These are phyloP conservation scores for Mylabris phalerata DNA, from an alignment of 1,140 invertebrate species.

Conservation along the genomic window DNA sequence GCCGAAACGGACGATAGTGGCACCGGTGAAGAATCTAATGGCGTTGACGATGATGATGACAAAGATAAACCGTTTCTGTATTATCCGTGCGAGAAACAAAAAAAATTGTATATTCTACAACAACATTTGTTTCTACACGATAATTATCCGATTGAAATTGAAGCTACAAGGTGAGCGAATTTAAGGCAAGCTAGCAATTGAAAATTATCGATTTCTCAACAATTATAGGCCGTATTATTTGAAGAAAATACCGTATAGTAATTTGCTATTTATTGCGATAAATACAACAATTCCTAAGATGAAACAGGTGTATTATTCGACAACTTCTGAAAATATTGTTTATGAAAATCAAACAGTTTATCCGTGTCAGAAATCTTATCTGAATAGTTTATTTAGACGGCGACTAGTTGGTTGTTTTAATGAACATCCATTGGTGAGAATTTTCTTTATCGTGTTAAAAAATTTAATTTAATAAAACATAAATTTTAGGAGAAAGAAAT, in stretches of 20 bases:
- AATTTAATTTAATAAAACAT: slow-evolving; percentile 7
- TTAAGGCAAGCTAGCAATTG: no score
- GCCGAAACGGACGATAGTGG: slow-evolving; percentile 31
- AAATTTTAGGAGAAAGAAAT: slow-evolving; percentile 47
- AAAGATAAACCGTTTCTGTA: slow-evolving; percentile 31
- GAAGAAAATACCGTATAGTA: slow-evolving; percentile 65
- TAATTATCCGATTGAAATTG: slow-evolving; percentile 39
- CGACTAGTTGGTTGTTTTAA: slow-evolving; percentile 66
- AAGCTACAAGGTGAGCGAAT: slow-evolving; percentile 6
- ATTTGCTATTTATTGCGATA: slow-evolving; percentile 73
- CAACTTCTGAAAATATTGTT: slow-evolving; percentile 39
- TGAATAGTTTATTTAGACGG: slow-evolving; percentile 59
- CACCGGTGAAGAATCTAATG: slow-evolving; percentile 18
- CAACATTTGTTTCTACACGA: slow-evolving; percentile 49
- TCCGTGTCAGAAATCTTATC: slow-evolving; percentile 66
- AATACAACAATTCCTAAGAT: slow-evolving; percentile 39
- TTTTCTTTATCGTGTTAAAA: slow-evolving; percentile 4
- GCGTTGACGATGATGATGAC: slow-evolving; percentile 38
- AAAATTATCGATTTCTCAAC: neutral
- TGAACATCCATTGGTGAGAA: slow-evolving; percentile 57
- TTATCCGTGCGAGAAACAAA: slow-evolving; percentile 57
- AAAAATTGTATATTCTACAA: slow-evolving; percentile 60
- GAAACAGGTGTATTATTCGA: slow-evolving; percentile 33
- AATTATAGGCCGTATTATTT: slow-evolving; percentile 61
- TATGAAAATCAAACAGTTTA: slow-evolving; percentile 43